Conservation (phyloP, 1,140 invertebrate genomes). For the Zaprionus davidi region DNA sequence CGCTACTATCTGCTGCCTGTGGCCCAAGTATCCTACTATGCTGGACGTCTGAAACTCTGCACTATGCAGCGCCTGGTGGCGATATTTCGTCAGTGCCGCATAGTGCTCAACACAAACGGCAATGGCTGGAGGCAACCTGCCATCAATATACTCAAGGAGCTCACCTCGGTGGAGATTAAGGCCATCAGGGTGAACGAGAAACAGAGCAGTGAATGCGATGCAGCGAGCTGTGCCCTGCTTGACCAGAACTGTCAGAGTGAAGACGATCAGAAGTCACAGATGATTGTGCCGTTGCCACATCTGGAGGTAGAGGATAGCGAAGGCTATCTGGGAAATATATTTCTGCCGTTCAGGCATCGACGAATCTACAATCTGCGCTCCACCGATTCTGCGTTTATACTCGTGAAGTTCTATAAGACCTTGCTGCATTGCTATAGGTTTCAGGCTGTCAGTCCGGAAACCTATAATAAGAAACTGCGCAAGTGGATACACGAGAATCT, state of each 20-base stretch:
- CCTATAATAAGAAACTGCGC: conserved; percentile 64
- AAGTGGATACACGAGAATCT: conserved; percentile 71
- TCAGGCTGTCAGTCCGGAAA: conserved; percentile 50
- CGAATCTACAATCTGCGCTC: conserved; percentile 74
- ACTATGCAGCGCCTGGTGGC: conserved; percentile 58
- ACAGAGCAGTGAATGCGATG: conserved; percentile 37
- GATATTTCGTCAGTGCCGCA: conserved; percentile 62
- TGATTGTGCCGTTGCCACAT: conserved; percentile 72
- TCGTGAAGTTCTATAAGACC: conserved; percentile 70
- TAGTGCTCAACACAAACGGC: conserved; percentile 76
- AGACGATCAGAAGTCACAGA: conserved; percentile 47
- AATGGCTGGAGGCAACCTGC: conserved; percentile 69
- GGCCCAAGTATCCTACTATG: conserved; percentile 77
- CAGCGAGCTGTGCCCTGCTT: conserved; percentile 55
- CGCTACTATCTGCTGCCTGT: conserved; percentile 69
- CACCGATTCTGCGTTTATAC: conserved; percentile 49
- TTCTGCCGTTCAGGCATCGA: conserved; percentile 70
- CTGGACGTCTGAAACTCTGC: conserved; percentile 62
- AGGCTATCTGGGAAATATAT: conserved; percentile 68
- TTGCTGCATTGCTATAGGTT: conserved; percentile 66
- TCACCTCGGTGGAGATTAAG: conserved; percentile 39
- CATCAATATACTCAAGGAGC: conserved; percentile 44
- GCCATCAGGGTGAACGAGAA: conserved; percentile 34
- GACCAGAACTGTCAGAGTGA: conserved; percentile 40
- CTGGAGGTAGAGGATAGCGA: conserved; percentile 60